Percentiles rank a stretch among this genome's conserved stretches.
Evolutionary conservation across 2,797 vertebrate species (phyloP).

Genomic region (Centropyge bicolor): DNA sequence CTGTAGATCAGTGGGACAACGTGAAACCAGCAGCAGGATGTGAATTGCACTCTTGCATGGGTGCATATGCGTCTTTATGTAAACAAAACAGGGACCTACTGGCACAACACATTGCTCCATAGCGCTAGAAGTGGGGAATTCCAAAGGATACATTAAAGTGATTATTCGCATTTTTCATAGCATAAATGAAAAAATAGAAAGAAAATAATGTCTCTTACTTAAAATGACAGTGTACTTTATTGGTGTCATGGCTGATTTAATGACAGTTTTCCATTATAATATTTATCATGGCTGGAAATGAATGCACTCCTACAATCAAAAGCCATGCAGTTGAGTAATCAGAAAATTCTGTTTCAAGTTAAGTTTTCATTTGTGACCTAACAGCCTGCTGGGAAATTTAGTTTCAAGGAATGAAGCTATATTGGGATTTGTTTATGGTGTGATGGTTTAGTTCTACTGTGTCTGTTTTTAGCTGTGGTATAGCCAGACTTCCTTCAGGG

Average conservation of each 20-base stretch:
- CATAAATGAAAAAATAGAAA: background rate
- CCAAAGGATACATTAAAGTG: background rate
- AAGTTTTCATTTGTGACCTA: conserved; percentile 16
- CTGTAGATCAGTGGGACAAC: background rate
- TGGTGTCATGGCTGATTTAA: background rate
- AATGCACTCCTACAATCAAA: background rate
- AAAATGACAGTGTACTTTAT: background rate
- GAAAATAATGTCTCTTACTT: background rate
- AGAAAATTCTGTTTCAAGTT: background rate
- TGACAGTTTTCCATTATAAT: background rate
- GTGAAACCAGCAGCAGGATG: background rate
- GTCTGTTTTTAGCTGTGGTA: conserved; percentile 40
- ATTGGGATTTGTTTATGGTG: conserved; percentile 53
- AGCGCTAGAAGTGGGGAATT: background rate
- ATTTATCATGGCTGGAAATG: background rate
- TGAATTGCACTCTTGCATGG: background rate
- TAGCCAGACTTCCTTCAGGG: conserved; percentile 4
- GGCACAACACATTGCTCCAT: background rate
- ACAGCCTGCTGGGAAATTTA: conserved; percentile 3
- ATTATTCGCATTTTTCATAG: background rate
- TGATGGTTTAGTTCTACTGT: conserved; percentile 15
- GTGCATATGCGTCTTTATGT: background rate
- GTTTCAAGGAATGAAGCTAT: conserved; percentile 37
- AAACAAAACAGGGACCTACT: background rate
- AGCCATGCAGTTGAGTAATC: background rate